A percentile compares a stretch with the other conserved stretches of the same genome.
Evolutionary conservation across 1,140 invertebrate genomes (phyloP).

Genomic region (Mylabris phalerata): DNA sequence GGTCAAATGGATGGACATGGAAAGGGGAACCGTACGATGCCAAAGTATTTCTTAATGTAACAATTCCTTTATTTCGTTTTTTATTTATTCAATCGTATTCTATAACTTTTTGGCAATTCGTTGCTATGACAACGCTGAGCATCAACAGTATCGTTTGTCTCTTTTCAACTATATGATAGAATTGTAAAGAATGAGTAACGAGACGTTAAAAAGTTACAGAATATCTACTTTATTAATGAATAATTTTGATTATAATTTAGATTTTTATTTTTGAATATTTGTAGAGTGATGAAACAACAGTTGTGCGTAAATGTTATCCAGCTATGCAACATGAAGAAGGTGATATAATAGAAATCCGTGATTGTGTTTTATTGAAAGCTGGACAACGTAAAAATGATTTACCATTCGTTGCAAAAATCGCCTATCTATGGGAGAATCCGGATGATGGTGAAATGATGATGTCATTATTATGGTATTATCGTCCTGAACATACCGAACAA

Average conservation of each 20-base stretch:
- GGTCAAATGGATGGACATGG: conserved; percentile 91
- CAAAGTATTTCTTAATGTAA: conserved; percentile 82
- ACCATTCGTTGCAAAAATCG: conserved; percentile 90
- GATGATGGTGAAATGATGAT: conserved; percentile 96
- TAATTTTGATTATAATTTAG: no score
- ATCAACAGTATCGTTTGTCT: no score
- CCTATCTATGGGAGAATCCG: conserved; percentile 89
- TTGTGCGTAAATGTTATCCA: conserved; percentile 73
- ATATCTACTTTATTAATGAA: no score
- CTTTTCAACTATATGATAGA: no score
- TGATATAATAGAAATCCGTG: conserved; percentile 76
- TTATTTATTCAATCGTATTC: background rate
- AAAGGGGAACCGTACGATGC: conserved; percentile 75
- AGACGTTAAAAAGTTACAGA: no score
- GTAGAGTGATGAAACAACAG: conserved; percentile 74
- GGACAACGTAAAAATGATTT: conserved; percentile 76
- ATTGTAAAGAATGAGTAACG: no score
- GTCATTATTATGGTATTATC: conserved; percentile 94
- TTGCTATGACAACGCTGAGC: no score
- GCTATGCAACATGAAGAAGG: conserved; percentile 76
- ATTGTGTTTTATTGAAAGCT: conserved; percentile 85
- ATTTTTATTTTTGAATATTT: conserved; percentile 33
- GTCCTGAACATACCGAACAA: conserved; percentile 92
- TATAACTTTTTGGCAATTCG: background rate
- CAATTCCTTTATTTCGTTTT: conserved; percentile 33